phyloP scores from a whole-genome alignment of 2,797 vertebrate species.

The Semaprochilodus insignis region DNA sequence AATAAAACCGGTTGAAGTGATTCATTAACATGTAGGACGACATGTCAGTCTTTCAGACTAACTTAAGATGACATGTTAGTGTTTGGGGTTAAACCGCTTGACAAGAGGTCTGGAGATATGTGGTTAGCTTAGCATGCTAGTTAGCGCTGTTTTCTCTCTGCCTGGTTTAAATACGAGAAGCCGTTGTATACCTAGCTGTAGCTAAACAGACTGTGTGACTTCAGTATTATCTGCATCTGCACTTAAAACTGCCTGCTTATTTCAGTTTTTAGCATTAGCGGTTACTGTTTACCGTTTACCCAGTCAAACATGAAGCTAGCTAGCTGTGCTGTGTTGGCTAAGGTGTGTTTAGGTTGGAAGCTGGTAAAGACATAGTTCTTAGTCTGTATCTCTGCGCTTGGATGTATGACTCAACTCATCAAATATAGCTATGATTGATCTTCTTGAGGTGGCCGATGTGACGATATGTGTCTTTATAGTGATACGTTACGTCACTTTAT shows the following conservation, averaged over 20 bases:
- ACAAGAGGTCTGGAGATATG: not conserved
- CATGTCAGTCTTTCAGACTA: not conserved
- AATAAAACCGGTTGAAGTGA: not conserved
- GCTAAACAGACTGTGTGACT: not conserved
- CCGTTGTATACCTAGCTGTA: not conserved
- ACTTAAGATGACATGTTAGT: not conserved
- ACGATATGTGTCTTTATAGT: too few species aligned
- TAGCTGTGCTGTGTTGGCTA: not conserved
- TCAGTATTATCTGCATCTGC: not conserved
- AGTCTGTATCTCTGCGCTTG: too few species aligned
- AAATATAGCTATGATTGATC: too few species aligned
- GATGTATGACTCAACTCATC: too few species aligned
- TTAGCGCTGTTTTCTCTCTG: not conserved
- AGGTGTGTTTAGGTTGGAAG: not conserved
- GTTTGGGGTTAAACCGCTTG: not conserved
- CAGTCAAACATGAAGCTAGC: not conserved
- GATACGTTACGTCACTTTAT: too few species aligned
- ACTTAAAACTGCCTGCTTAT: not conserved
- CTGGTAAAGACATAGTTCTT: not conserved
- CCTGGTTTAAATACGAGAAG: not conserved
- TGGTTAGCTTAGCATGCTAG: constrained; percentile 15
- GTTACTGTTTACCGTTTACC: not conserved
- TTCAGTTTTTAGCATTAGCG: not conserved
- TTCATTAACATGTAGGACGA: not conserved
- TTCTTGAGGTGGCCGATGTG: too few species aligned